Conservation (phyloP, 1,140 invertebrate genomes). For the Drosophila bocki region DNA sequence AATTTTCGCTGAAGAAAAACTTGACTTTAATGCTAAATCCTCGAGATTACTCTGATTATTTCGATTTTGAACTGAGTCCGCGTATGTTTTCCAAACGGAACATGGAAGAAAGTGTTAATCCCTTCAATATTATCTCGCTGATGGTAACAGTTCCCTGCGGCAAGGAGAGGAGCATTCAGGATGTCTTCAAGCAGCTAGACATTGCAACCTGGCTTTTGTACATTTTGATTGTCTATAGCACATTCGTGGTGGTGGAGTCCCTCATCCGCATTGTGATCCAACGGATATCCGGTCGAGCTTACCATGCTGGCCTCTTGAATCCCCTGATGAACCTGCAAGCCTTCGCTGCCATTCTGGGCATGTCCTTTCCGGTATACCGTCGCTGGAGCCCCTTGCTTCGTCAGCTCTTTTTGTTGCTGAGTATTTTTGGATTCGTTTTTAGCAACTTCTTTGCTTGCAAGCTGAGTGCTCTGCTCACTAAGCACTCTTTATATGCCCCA, state of each 20-base stretch:
- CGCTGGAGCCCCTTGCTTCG: slow-evolving; percentile 6
- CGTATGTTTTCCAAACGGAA: background rate
- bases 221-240: slow-evolving; percentile 20
- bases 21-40: background rate
- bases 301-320: background rate
- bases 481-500: background rate
- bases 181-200: slow-evolving; percentile 21
- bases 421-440: slow-evolving; percentile 44
- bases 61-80: background rate
- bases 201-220: background rate
- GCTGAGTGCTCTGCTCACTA: slow-evolving; percentile 45
- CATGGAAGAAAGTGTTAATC: background rate
- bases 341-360: slow-evolving; percentile 31
- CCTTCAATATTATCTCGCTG: background rate
- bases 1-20: background rate
- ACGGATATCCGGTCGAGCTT: background rate
- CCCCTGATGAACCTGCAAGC: slow-evolving; percentile 38
- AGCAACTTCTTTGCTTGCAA: slow-evolving; percentile 49
- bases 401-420: slow-evolving; percentile 37
- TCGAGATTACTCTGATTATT: background rate
- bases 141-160: slow-evolving; percentile 47
- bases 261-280: slow-evolving; percentile 1
- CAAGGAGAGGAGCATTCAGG: slow-evolving; percentile 4
- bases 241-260: slow-evolving; percentile 29
- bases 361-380: slow-evolving; percentile 15